Evolutionary conservation across 2,113 vertebrate species (phyloP).

Genomic region (Picathartes gymnocephalus): DNA sequence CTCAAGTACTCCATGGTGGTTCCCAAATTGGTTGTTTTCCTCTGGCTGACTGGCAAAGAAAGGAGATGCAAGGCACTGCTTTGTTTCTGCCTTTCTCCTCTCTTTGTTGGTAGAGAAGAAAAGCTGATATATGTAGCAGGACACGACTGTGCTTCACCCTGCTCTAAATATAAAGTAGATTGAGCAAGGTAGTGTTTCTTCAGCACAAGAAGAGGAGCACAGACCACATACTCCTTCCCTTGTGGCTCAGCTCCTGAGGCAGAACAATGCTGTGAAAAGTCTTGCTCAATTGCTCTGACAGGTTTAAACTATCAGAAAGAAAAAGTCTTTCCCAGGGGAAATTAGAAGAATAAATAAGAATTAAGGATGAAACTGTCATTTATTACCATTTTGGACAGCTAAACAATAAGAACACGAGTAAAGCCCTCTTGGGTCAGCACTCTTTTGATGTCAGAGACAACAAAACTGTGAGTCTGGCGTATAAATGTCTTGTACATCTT

Average conservation of each 20-base stretch:
- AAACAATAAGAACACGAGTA: background rate
- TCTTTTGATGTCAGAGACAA: background rate
- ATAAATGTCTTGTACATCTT: background rate
- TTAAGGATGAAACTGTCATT: background rate
- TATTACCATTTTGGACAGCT: background rate
- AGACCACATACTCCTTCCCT: background rate
- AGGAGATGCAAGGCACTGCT: background rate
- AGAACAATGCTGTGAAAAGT: background rate
- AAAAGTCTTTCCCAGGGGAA: background rate
- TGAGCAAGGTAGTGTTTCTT: background rate
- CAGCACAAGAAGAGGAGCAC: background rate
- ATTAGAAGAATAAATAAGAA: background rate
- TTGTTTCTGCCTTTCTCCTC: background rate
- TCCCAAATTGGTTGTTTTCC: background rate
- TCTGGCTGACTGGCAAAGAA: background rate
- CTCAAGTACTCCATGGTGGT: background rate
- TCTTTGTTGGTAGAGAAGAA: background rate
- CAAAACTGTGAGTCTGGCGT: background rate
- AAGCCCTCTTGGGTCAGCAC: background rate
- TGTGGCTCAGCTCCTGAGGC: background rate
- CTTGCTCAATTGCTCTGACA: background rate
- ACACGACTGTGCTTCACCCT: background rate
- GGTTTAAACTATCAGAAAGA: background rate
- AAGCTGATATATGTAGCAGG: background rate
- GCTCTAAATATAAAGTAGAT: background rate